phyloP scores from a whole-genome alignment of 2,888 invertebrate genomes.

The Rhingia rostrata region DNA sequence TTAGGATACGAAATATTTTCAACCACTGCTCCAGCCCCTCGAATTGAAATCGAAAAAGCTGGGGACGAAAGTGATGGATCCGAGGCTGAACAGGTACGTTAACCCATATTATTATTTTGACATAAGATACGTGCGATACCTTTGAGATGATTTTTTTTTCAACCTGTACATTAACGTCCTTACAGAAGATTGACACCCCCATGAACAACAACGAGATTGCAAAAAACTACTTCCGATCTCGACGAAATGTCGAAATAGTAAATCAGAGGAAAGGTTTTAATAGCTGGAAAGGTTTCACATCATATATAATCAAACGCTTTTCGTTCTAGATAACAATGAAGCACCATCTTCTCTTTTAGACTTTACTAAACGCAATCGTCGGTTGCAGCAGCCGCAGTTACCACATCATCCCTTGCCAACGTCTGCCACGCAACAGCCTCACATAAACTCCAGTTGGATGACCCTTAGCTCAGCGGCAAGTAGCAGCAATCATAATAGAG shows the following conservation, averaged over 20 bases:
- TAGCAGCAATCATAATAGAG: slow-evolving; percentile 50
- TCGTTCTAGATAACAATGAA: slow-evolving; percentile 12
- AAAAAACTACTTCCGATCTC: slow-evolving; percentile 89
- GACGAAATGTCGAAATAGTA: slow-evolving; percentile 85
- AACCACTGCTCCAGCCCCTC: slow-evolving; percentile 56
- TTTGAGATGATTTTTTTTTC: too few relatives aligned
- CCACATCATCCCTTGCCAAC: not conserved
- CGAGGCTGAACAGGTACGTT: slow-evolving; percentile 56
- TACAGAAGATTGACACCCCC: slow-evolving; percentile 28
- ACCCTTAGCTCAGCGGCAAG: slow-evolving; percentile 53
- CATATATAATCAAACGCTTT: not conserved
- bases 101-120: not conserved
- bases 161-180: too few relatives aligned
- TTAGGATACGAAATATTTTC: slow-evolving; percentile 35
- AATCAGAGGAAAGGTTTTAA: slow-evolving; percentile 84
- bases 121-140: too few relatives aligned
- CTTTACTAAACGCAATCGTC: slow-evolving; percentile 42
- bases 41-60: slow-evolving; percentile 28
- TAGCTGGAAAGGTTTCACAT: slow-evolving; percentile 84
- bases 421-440: not conserved
- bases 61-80: slow-evolving; percentile 37
- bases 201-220: slow-evolving; percentile 86
- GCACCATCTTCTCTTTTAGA: slow-evolving; percentile 38
- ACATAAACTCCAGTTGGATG: slow-evolving; percentile 56
- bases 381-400: slow-evolving; percentile 24